Evolutionary conservation across 2,113 vertebrate genomes (phyloP).

Genomic region (Ranitomeya variabilis): DNA sequence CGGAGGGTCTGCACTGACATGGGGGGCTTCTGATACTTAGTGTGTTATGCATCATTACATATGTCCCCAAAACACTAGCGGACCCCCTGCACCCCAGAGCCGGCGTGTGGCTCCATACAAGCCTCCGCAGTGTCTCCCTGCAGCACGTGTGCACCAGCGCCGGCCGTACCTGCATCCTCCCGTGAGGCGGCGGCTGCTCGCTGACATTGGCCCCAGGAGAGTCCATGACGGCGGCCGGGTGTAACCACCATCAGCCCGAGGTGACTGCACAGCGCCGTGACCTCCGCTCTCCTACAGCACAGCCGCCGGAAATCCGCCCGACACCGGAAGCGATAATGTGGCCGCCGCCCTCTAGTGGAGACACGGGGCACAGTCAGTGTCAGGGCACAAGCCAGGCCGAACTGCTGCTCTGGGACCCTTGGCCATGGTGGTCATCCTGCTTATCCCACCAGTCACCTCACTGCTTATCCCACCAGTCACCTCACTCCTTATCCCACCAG

Average conservation of each 20-base stretch:
- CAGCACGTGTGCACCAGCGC: not conserved
- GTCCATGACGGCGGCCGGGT: not conserved
- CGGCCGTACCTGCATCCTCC: slow-evolving; percentile 19
- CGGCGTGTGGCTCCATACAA: too few relatives aligned
- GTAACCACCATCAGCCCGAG: not conserved
- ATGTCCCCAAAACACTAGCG: too few relatives aligned
- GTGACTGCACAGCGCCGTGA: not conserved
- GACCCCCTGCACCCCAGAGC: too few relatives aligned
- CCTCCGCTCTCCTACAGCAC: slow-evolving; percentile 19
- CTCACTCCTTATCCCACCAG: too few relatives aligned
- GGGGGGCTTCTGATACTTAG: too few relatives aligned
- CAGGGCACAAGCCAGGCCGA: not conserved
- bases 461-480: too few relatives aligned
- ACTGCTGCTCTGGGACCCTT: not conserved
- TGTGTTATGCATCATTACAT: too few relatives aligned
- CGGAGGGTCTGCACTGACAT: too few relatives aligned
- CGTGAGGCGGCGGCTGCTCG: not conserved
- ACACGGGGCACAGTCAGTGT: not conserved
- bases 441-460: too few relatives aligned
- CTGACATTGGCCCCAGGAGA: not conserved
- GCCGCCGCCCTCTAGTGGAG: not conserved
- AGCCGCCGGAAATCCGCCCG: slow-evolving; percentile 9
- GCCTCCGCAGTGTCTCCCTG: not conserved
- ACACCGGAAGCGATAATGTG: not conserved
- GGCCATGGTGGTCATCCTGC: too few relatives aligned